Evolutionary conservation across 2,797 vertebrate genomes (phyloP).

Genomic region (Furcifer pardalis): DNA sequence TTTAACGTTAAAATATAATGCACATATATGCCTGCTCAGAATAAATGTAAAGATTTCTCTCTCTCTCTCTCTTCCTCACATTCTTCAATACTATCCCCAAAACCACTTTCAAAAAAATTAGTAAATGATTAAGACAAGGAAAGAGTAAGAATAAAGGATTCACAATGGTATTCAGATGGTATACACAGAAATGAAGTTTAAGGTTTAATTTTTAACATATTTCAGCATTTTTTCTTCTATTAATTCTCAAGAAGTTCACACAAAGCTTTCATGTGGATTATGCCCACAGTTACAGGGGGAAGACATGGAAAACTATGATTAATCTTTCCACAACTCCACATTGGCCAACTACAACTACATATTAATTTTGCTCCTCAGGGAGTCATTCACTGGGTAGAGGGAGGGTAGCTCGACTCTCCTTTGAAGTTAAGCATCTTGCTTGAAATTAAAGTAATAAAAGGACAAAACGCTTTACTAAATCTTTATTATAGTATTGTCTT

Average conservation of each 20-base stretch:
- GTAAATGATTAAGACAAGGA: neutral
- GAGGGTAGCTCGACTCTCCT: slow-evolving; percentile 73
- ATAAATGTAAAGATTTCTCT: too few relatives aligned
- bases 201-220: neutral
- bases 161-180: neutral
- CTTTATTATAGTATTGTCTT: slow-evolving; percentile 78
- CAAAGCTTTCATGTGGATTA: neutral
- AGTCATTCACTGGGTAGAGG: slow-evolving; percentile 78
- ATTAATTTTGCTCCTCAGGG: slow-evolving; percentile 66
- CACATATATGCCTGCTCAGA: neutral
- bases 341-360: slow-evolving; percentile 66
- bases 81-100: neutral
- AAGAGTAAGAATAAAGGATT: neutral
- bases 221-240: neutral
- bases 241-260: neutral
- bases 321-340: slow-evolving; percentile 71
- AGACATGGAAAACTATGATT: slow-evolving; percentile 50
- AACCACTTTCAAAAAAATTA: neutral
- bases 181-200: neutral
- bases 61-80: neutral
- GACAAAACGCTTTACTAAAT: slow-evolving; percentile 82
- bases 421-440: slow-evolving; percentile 83
- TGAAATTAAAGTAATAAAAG: slow-evolving; percentile 81
- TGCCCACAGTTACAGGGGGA: slow-evolving; percentile 48
- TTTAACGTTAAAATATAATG: neutral